Percentiles rank a stretch among this genome's conserved stretches.
Evolutionary conservation across 2,888 invertebrate genomes (phyloP).

Genomic region (Limenitis camilla): DNA sequence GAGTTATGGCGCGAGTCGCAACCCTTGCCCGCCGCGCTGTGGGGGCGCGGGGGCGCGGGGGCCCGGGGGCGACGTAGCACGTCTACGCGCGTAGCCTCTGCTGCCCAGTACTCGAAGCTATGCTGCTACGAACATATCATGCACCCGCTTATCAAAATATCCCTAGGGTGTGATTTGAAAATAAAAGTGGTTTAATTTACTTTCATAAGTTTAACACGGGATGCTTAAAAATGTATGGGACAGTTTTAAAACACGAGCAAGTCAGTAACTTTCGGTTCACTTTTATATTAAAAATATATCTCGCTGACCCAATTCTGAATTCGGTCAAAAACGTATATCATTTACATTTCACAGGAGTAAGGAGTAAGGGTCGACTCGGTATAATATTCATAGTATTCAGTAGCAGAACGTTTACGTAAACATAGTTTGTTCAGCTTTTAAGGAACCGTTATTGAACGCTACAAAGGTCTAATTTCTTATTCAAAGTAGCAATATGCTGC

Average conservation of each 20-base stretch:
- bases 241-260: background rate
- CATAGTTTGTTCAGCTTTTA: slow-evolving; percentile 26
- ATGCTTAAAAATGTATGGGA: too few species aligned
- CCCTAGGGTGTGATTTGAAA: too few species aligned
- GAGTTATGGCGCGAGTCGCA: slow-evolving; percentile 16
- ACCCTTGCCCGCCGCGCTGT: slow-evolving; percentile 16
- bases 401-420: slow-evolving; percentile 28
- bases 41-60: slow-evolving; percentile 2
- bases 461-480: slow-evolving; percentile 55
- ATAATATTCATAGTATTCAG: slow-evolving; percentile 17
- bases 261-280: background rate
- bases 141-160: too few species aligned
- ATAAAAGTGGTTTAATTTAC: too few species aligned
- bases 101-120: too few species aligned
- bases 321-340: slow-evolving; percentile 6
- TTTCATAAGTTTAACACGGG: too few species aligned
- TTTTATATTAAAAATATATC: background rate
- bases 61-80: slow-evolving; percentile 2
- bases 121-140: too few species aligned
- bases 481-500: slow-evolving; percentile 62
- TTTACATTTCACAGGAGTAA: slow-evolving; percentile 14
- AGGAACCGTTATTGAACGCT: slow-evolving; percentile 22
- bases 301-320: background rate
- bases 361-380: background rate
- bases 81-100: background rate